phyloP scores from a whole-genome alignment of 92 coral and sea anemone species.

The Scolanthus callimorphus region DNA sequence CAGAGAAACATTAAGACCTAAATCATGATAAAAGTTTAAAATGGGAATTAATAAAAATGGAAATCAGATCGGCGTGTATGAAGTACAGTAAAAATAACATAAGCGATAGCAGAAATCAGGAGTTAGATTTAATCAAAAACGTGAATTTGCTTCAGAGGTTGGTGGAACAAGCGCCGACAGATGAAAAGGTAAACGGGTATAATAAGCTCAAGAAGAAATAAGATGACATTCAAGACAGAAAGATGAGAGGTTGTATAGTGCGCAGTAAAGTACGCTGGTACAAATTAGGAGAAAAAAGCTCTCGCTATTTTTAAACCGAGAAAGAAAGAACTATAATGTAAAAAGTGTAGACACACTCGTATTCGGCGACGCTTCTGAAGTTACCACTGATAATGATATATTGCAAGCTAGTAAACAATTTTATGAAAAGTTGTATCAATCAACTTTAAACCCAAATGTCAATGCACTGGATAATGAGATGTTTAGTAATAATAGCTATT shows the following conservation, averaged over 20 bases:
- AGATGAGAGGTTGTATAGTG: constrained; percentile 17
- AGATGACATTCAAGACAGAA: constrained; percentile 1
- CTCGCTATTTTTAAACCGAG: constrained; percentile 8
- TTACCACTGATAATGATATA: background rate
- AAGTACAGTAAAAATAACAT: constrained; percentile 17
- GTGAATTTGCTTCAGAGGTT: constrained; percentile 5
- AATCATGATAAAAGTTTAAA: background rate
- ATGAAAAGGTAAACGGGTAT: constrained; percentile 3
- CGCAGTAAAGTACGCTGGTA: constrained; percentile 22
- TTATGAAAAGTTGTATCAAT: constrained; percentile 8
- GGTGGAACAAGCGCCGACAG: background rate
- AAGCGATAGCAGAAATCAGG: constrained; percentile 4
- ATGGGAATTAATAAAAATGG: constrained; percentile 23
- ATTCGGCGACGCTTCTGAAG: background rate
- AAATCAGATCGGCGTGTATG: constrained; percentile 14
- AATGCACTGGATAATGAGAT: background rate
- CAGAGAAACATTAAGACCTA: background rate
- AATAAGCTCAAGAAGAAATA: constrained; percentile 8
- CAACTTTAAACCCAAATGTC: background rate
- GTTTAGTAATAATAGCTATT: background rate
- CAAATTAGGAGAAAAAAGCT: constrained; percentile 15
- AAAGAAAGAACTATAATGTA: constrained; percentile 3
- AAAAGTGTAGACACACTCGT: background rate
- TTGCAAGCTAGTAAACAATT: constrained; percentile 1
- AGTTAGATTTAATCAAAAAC: background rate